A percentile compares a stretch with the other conserved stretches of the same genome.
phyloP scores from a whole-genome alignment of 2,888 invertebrate genomes.

The Branchellion lobata region DNA sequence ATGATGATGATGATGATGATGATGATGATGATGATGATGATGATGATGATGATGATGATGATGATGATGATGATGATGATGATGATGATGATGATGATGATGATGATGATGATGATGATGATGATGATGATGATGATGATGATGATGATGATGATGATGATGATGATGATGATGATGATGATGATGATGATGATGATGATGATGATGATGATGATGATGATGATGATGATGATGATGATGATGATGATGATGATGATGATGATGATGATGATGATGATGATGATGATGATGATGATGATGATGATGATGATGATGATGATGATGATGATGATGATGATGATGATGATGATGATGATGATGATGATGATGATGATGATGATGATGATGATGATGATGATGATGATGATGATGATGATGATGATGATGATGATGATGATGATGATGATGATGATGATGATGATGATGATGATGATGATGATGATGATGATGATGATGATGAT shows the following conservation, averaged over 20 bases:
- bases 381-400: constrained; percentile 21
- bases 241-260: constrained; percentile 33
- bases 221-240: constrained; percentile 30
- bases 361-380: constrained; percentile 15
- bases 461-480: neutral
- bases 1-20: no score
- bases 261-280: constrained; percentile 36
- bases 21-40: no score
- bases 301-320: neutral
- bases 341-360: constrained; percentile 8
- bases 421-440: constrained; percentile 23
- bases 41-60: no score
- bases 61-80: neutral
- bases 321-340: constrained; percentile 4
- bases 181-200: constrained; percentile 1
- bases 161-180: constrained; percentile 13
- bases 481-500: no score
- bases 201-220: constrained; percentile 10
- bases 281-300: neutral
- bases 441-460: constrained; percentile 37
- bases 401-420: constrained; percentile 41
- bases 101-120: constrained; percentile 9
- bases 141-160: neutral
- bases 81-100: neutral
- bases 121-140: neutral